These are phyloP conservation scores for Coleophora deauratella DNA, from an alignment of 2,888 invertebrate genomes.

Conservation along the genomic window DNA sequence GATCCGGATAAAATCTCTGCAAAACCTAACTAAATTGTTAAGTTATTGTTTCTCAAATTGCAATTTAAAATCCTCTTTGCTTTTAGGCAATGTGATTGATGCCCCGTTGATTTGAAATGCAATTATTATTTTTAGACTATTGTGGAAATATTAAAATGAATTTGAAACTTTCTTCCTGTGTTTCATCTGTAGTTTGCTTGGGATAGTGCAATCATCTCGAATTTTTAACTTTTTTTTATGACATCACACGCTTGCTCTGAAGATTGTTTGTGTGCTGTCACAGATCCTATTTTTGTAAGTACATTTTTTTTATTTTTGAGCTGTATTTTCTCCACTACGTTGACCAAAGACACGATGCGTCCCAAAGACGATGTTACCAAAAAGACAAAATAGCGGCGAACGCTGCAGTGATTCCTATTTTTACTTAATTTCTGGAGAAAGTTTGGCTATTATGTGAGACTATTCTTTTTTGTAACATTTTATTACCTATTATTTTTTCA, in stretches of 20 bases:
- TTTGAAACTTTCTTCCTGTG: constrained; percentile 64
- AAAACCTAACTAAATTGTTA: too few species aligned
- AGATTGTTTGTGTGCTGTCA: constrained; percentile 23
- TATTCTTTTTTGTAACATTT: constrained; percentile 32
- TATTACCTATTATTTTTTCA: constrained; percentile 30
- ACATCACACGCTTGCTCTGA: neutral
- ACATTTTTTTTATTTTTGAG: constrained; percentile 27
- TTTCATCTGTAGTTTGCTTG: constrained; percentile 51
- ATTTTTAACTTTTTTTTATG: constrained; percentile 10
- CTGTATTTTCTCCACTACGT: constrained; percentile 36
- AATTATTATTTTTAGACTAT: constrained; percentile 61
- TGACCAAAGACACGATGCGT: constrained; percentile 57
- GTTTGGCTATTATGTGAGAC: constrained; percentile 18
- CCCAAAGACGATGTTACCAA: constrained; percentile 55
- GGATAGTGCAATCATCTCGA: constrained; percentile 32
- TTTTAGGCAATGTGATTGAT: constrained; percentile 27
- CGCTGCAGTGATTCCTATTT: constrained; percentile 43
- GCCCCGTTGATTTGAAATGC: constrained; percentile 50
- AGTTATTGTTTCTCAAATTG: too few species aligned
- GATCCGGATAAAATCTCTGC: too few species aligned
- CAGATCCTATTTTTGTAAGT: constrained; percentile 38
- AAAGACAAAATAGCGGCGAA: constrained; percentile 41
- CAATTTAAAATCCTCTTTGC: neutral
- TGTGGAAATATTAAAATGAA: constrained; percentile 71
- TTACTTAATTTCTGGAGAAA: constrained; percentile 41